Base-by-base conservation (phyloP, 2,113 vertebrate species). In the Chloroceryle aenea region DNA sequence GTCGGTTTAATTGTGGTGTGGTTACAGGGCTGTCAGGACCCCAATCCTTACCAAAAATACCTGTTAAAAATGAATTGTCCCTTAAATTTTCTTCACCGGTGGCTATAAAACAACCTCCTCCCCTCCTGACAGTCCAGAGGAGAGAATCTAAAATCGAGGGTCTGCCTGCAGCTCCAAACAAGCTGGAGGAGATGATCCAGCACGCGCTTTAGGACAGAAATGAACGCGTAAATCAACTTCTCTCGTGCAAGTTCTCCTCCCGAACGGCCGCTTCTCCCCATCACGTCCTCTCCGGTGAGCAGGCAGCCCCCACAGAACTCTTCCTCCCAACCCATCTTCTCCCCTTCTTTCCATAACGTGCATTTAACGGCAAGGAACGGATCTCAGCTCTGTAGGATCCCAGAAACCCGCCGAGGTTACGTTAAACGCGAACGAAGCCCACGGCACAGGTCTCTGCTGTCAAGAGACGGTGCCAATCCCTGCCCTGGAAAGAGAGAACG, bases 391-490 rank as follows among this genome's bases (percentile, higher is more conserved):
- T 22, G 12, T 17, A 29, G 59, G 72, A 64, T 12, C 69, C 53
- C 1, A 25, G 12, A 29, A 27, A 27, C 30, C 27, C 2, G 0
- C 14, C 0, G 3, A 69, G 32, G 63, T 23, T 38, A 26, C 45
- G 8, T 16, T 14, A 75, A 76, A 63, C 2, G 32, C 61, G 78
- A 74, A 68, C 13, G 32, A 89, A 53, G 38, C 82, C 67, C 30
- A 15, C 3, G 0, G 38, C 23, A 43, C 38, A 61, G 52, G 45
- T 14, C 73, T 5, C 81, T 29, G 61, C 73, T 55, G 40, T 61
- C 68, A 20, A 74, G 55, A 64, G n/a, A 30, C 0, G 38, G 72
- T 23, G 67, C 61, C 61, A 30, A 38, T 15, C 53, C 22, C 43
- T 34, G 77, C 47, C 38, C 59, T 42, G 43, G n/a, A 27, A 52